Percentiles rank a stretch among this genome's conserved stretches.
phyloP scores from a whole-genome alignment of 1,140 invertebrate genomes.

The Ceratina australensis region DNA sequence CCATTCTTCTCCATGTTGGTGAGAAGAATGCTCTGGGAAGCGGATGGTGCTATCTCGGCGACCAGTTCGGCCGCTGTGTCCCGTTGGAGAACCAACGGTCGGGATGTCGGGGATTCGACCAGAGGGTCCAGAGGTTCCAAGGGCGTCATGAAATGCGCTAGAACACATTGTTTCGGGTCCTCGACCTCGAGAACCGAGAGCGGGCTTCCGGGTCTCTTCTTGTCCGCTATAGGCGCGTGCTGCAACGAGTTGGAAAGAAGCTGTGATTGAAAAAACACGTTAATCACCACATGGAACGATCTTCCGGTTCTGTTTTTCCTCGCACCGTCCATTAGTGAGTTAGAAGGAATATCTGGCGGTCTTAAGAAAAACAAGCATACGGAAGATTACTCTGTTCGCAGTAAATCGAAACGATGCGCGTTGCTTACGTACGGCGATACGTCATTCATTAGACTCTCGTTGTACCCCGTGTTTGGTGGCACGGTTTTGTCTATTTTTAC shows the following conservation, averaged over 20 bases:
- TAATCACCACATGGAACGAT: neutral
- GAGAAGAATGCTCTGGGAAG: conserved; percentile 86
- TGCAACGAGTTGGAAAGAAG: conserved; percentile 56
- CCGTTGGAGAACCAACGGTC: conserved; percentile 88
- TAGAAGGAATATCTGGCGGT: neutral
- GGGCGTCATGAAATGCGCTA: conserved; percentile 93
- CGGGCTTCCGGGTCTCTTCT: conserved; percentile 82
- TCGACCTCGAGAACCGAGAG: conserved; percentile 90
- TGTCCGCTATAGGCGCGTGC: conserved; percentile 80
- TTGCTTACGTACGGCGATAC: neutral
- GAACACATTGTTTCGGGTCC: conserved; percentile 91
- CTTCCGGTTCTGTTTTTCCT: neutral
- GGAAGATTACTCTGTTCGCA: neutral
- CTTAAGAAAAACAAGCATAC: neutral
- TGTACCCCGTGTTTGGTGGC: neutral
- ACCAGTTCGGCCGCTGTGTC: conserved; percentile 88
- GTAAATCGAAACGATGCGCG: too few species aligned
- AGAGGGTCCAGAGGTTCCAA: conserved; percentile 90
- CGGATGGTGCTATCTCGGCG: conserved; percentile 87
- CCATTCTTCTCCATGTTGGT: conserved; percentile 93
- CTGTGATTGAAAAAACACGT: conserved; percentile 17
- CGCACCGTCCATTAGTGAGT: neutral
- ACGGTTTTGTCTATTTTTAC: conserved; percentile 45
- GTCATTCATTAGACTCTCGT: conserved; percentile 25
- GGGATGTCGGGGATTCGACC: conserved; percentile 88